Evolutionary conservation across 2,888 invertebrate genomes (phyloP).

Genomic region (Scaptomyza flava): DNA sequence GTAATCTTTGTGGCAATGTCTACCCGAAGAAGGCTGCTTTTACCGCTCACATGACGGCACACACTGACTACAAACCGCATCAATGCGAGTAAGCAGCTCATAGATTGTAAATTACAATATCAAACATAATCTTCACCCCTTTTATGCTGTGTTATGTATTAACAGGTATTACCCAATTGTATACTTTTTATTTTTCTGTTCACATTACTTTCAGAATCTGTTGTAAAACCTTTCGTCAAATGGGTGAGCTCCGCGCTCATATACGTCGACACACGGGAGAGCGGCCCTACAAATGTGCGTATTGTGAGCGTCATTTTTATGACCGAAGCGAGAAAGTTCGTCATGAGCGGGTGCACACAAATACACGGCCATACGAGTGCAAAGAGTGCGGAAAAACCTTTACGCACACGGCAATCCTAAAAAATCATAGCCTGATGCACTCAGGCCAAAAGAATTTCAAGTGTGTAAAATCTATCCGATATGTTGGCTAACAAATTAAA

Average conservation of each 20-base stretch:
- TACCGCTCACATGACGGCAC: constrained; percentile 78
- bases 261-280: constrained; percentile 84
- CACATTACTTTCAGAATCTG: constrained; percentile 69
- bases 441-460: constrained; percentile 69
- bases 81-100: constrained; percentile 81
- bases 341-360: constrained; percentile 79
- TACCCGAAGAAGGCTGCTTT: constrained; percentile 75
- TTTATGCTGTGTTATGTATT: too few relatives aligned
- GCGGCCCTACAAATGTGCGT: constrained; percentile 80
- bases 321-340: constrained; percentile 71
- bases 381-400: constrained; percentile 80
- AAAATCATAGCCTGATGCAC: constrained; percentile 75
- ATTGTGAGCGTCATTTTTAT: constrained; percentile 76
- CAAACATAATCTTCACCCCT: not conserved
- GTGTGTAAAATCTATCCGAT: constrained; percentile 23
- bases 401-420: constrained; percentile 80
- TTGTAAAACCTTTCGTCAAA: constrained; percentile 79
- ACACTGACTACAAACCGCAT: constrained; percentile 80
- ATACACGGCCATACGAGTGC: constrained; percentile 81
- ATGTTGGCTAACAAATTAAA: not conserved
- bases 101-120: not conserved
- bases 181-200: not conserved
- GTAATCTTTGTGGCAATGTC: constrained; percentile 81
- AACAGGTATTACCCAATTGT: too few relatives aligned
- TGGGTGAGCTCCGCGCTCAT: constrained; percentile 82